These are phyloP conservation scores for Trachythela sp. DNA, from an alignment of 64 coral and sea anemone species.

Conservation along the genomic window DNA sequence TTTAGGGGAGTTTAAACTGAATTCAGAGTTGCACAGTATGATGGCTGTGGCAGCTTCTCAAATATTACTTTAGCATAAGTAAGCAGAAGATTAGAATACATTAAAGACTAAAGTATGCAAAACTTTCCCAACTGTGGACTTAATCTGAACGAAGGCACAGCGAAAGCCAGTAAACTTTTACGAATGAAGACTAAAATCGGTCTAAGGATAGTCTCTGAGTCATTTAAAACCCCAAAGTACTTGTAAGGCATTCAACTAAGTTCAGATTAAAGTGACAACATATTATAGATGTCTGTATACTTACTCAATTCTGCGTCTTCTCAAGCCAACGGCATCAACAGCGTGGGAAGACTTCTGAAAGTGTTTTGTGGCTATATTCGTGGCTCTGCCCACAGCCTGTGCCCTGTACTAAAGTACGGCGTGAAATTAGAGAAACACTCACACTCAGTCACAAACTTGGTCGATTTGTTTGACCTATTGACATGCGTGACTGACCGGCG, in stretches of 20 bases:
- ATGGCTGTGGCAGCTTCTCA: neutral
- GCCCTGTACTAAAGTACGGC: neutral
- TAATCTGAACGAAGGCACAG: neutral
- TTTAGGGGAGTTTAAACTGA: neutral
- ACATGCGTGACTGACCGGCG: constrained; percentile 18
- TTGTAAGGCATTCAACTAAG: neutral
- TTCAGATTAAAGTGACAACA: neutral
- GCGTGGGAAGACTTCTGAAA: neutral
- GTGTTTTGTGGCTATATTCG: neutral
- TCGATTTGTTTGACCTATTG: constrained; percentile 11
- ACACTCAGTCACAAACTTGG: neutral
- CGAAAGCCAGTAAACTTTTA: neutral
- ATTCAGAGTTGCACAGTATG: neutral
- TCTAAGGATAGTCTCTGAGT: neutral
- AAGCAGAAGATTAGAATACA: neutral
- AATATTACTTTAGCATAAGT: constrained; percentile 31
- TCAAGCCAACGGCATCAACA: neutral
- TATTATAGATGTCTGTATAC: neutral
- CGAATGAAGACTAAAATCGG: neutral
- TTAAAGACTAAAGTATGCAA: neutral
- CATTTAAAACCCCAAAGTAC: neutral
- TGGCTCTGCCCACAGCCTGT: neutral
- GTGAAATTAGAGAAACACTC: constrained; percentile 17
- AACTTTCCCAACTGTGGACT: neutral
- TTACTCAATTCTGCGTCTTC: neutral